Evolutionary conservation across 2,888 invertebrate species (phyloP), one percentile per base, ranked within the genome.

Genomic region (Apamea monoglypha): DNA sequence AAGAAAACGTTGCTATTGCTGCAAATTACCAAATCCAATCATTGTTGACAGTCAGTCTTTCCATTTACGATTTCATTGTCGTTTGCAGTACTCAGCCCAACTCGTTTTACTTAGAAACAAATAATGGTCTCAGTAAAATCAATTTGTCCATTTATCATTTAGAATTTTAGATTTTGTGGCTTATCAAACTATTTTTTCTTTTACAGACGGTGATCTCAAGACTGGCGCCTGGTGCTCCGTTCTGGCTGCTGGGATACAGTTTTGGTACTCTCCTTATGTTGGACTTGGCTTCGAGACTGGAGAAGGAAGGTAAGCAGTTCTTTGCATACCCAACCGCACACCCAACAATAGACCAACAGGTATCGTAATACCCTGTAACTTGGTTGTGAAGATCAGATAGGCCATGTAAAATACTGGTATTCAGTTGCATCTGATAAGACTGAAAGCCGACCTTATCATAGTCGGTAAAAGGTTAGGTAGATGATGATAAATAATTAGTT

Each of bases 201-300:
- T 94, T 96, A 56, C 91, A 98, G 98, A 95, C 97, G 88, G 97
- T 98, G 18, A 96, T 97, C 77, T 94, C 97, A 64, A 96, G 97
- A 21, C 92, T 98, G n/a, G 95, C 97, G 18, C 97, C 97, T 0
- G 97, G 97, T 32, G 97, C 97, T 56, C 97, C 97, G 0, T 99
- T 98, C 95, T 97, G 97, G 80, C 92, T 99, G 1, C 97, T 98
- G 25, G 99, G 98, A 3, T 99, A 99, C 96, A 99, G 99, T 25
- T 99, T 98, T 92, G 99, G 99, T 68, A 97, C 98, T 0, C 94
- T 98, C 40, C 96, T 99, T 36, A 98, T 98, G 0, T 94, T 99
- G 78, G 98, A 99, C 92, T 95, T 99, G 81, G 98, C 98, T 8
- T 95, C 97, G 16, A 97, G 97, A 90, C 95, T 99, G 61, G 98